These are phyloP conservation scores for Kryptolebias ocellatus DNA, from an alignment of 2,797 vertebrate species.

Conservation along the genomic window DNA sequence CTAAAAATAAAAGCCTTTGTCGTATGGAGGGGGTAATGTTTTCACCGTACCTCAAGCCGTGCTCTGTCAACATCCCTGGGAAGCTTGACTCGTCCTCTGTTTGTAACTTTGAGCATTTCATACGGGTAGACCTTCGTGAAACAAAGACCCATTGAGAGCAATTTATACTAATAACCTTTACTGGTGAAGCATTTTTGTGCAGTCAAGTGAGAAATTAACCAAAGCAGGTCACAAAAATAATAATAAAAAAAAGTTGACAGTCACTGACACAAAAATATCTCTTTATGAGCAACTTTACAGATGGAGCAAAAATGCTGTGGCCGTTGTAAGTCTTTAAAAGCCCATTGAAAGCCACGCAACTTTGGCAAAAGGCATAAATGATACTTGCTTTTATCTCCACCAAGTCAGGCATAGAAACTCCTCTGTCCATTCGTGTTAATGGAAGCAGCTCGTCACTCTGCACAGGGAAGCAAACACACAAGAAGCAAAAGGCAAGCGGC, in stretches of 20 bases:
- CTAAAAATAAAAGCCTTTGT: no score
- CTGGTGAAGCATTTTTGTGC: neutral
- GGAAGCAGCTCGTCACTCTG: constrained; percentile 87
- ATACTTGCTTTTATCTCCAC: constrained; percentile 96
- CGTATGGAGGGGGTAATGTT: no score
- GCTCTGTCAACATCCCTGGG: constrained; percentile 94
- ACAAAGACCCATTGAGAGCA: constrained; percentile 13
- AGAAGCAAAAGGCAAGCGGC: constrained; percentile 1
- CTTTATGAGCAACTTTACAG: no score
- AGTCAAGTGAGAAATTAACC: neutral
- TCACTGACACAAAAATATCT: no score
- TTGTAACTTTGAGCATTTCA: constrained; percentile 90
- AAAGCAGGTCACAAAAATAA: no score
- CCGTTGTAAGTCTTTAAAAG: neutral
- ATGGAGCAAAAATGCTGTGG: no score
- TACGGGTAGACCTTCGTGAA: constrained; percentile 91
- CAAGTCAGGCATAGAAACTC: constrained; percentile 98
- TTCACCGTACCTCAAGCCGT: constrained; percentile 88
- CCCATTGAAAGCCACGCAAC: no score
- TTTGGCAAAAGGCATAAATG: constrained; percentile 20
- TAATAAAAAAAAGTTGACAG: no score
- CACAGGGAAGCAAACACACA: constrained; percentile 68
- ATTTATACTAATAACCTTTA: neutral
- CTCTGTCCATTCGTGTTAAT: constrained; percentile 90
- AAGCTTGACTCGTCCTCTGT: constrained; percentile 90